A percentile compares a stretch with the other conserved stretches of the same genome.
phyloP scores from a whole-genome alignment of 35 echinoderm and acorn worm genomes.

The Lytechinus pictus region DNA sequence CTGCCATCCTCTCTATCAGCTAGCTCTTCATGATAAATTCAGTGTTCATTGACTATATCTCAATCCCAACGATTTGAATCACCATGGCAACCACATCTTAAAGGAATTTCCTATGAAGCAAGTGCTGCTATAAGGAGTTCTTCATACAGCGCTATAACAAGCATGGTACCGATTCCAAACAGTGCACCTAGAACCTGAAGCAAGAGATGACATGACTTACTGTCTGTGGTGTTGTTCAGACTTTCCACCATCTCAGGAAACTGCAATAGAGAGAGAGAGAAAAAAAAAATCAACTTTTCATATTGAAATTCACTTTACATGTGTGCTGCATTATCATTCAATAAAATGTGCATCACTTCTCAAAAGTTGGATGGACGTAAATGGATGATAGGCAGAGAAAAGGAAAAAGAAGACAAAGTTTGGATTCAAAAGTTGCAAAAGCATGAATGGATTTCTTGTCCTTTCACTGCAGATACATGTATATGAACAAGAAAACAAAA shows the following conservation, averaged over 20 bases:
- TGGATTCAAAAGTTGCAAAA: no score
- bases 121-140: conserved; percentile 61
- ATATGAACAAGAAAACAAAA: no score
- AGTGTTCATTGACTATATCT: neutral
- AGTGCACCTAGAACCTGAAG: conserved; percentile 66
- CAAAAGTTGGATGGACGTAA: no score
- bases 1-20: neutral
- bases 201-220: conserved; percentile 41
- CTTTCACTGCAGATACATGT: no score
- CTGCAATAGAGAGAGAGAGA: conserved; percentile 39
- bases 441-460: no score
- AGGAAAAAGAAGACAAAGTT: no score
- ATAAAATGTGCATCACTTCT: no score
- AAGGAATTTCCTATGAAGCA: neutral
- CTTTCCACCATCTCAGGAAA: conserved; percentile 89
- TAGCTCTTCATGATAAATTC: neutral
- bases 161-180: conserved; percentile 69
- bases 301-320: no score
- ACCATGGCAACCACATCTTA: neutral
- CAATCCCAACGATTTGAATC: neutral
- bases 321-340: no score
- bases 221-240: conserved; percentile 57
- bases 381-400: no score
- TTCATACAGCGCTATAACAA: conserved; percentile 73
- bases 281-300: no score